Evolutionary conservation across 2,113 vertebrate species (phyloP).

Genomic region (Athene noctua): DNA sequence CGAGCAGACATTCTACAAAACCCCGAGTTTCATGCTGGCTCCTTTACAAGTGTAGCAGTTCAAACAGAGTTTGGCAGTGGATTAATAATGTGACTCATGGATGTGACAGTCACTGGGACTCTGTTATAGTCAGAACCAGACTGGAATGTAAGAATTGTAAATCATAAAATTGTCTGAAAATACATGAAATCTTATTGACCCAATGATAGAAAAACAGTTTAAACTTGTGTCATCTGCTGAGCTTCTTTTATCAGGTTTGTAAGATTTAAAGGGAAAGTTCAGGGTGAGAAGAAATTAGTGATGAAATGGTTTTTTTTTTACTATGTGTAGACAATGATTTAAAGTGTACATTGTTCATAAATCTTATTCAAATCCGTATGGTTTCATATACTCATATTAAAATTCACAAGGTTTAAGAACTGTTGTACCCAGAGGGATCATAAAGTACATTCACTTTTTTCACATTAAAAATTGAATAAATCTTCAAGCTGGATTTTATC

Average conservation of each 20-base stretch:
- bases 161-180: constrained; percentile 34
- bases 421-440: constrained; percentile 6
- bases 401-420: constrained; percentile 25
- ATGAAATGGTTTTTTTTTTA: background rate
- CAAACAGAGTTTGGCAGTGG: constrained; percentile 31
- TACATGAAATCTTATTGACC: constrained; percentile 4
- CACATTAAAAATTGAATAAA: background rate
- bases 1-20: background rate
- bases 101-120: constrained; percentile 15
- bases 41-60: constrained; percentile 11
- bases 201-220: background rate
- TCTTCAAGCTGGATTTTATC: constrained; percentile 8
- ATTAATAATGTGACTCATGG: constrained; percentile 50
- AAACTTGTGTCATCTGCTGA: background rate
- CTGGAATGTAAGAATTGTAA: constrained; percentile 51
- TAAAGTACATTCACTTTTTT: constrained; percentile 7
- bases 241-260: constrained; percentile 16
- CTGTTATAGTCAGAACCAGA: constrained; percentile 25
- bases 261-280: constrained; percentile 51
- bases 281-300: background rate
- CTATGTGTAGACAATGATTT: constrained; percentile 3
- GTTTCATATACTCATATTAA: background rate
- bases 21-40: background rate
- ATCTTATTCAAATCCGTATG: background rate
- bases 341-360: background rate